These are phyloP conservation scores for Pemphigus obesinymphae DNA, from an alignment of 1,140 invertebrate genomes.

Conservation along the genomic window DNA sequence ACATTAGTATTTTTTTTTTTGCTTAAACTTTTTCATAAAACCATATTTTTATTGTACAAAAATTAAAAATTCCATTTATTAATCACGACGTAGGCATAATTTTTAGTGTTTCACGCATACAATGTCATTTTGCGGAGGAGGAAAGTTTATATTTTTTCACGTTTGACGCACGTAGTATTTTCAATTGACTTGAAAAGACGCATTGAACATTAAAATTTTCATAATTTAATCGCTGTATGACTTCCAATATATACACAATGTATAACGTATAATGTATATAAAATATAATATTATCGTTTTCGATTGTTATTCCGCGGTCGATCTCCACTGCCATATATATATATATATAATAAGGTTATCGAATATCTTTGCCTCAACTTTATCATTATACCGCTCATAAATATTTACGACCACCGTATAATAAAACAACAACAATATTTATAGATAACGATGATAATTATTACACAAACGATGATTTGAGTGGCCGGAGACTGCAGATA, in stretches of 20 bases:
- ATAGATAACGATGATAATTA: neutral
- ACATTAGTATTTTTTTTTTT: no score
- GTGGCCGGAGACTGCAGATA: no score
- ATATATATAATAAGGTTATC: neutral
- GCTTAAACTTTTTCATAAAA: no score
- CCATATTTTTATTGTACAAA: no score
- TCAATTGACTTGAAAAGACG: neutral
- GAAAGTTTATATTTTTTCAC: neutral
- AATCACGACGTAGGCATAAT: no score
- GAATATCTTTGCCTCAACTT: neutral
- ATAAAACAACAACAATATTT: neutral
- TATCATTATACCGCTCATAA: neutral
- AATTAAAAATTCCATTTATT: no score
- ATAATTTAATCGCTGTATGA: neutral
- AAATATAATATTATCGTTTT: neutral
- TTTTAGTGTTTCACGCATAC: no score
- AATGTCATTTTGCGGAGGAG: no score
- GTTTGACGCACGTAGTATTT: neutral
- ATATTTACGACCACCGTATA: neutral
- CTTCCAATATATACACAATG: neutral
- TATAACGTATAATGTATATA: neutral
- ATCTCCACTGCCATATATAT: neutral
- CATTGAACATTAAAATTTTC: neutral
- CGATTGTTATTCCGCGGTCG: neutral
- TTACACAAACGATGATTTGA: neutral